These are phyloP conservation scores for Anastatus disparis DNA, from an alignment of 1,140 invertebrate species.

Conservation along the genomic window DNA sequence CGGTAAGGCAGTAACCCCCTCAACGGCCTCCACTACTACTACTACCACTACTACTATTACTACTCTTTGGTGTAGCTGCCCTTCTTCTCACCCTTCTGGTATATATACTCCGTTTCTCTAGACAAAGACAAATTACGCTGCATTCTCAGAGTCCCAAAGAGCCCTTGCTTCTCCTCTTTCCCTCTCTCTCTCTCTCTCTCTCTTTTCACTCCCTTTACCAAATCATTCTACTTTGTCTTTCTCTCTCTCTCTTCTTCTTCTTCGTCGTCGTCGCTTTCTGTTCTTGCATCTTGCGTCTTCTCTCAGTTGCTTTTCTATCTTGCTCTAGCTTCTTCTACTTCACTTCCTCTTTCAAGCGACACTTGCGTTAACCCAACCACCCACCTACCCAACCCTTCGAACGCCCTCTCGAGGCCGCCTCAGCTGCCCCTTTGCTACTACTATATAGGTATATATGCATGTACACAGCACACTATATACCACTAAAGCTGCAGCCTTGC, in stretches of 20 bases:
- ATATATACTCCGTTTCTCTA: conserved; percentile 61
- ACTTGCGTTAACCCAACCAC: conserved; percentile 19
- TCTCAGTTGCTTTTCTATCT: not conserved
- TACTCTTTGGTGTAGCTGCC: too few species aligned
- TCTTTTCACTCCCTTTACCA: conserved; percentile 40
- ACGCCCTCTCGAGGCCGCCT: conserved; percentile 19
- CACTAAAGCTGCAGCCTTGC: conserved; percentile 1
- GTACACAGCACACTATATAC: too few species aligned
- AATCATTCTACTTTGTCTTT: conserved; percentile 36
- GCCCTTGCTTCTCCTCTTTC: conserved; percentile 47
- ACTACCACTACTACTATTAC: too few species aligned
- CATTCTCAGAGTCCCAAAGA: conserved; percentile 66
- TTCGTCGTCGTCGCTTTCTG: too few species aligned
- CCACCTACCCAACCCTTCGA: conserved; percentile 43
- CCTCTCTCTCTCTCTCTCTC: conserved; percentile 26
- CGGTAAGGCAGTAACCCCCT: conserved; percentile 41
- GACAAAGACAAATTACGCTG: conserved; percentile 69
- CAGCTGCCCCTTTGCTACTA: not conserved
- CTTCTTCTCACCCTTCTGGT: conserved; percentile 56
- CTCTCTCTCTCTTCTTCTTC: too few species aligned
- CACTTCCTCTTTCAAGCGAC: conserved; percentile 28
- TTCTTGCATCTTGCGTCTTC: conserved; percentile 26
- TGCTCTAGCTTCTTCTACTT: conserved; percentile 30
- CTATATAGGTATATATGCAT: too few species aligned
- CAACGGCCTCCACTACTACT: conserved; percentile 40